Evolutionary conservation across 2,888 invertebrate genomes (phyloP).

Genomic region (Exocentrus adspersus): DNA sequence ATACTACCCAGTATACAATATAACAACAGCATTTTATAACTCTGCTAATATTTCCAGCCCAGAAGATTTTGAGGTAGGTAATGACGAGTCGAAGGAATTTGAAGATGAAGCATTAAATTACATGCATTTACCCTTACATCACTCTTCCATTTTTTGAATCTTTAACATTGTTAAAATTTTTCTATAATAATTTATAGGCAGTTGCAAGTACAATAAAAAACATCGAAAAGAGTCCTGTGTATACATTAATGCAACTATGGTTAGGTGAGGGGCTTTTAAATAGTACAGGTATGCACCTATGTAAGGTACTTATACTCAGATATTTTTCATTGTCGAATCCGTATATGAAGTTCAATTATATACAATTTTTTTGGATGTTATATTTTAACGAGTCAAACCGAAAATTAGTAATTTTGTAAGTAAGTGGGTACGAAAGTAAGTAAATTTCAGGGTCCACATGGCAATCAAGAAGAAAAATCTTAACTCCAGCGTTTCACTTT

Average conservation of each 20-base stretch:
- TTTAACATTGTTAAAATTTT: too few species aligned
- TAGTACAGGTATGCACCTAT: conserved; percentile 37
- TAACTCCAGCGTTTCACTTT: conserved; percentile 52
- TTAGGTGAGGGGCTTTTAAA: conserved; percentile 37
- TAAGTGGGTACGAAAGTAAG: not conserved
- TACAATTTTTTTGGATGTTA: too few species aligned
- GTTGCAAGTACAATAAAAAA: conserved; percentile 34
- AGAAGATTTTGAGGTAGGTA: conserved; percentile 37
- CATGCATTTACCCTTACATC: too few species aligned
- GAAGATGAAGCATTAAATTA: too few species aligned
- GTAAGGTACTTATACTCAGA: too few species aligned
- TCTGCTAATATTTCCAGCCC: conserved; percentile 28
- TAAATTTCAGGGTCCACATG: conserved; percentile 43
- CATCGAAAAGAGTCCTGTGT: conserved; percentile 29
- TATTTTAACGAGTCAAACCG: too few species aligned
- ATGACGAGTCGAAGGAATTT: not conserved
- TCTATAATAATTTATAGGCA: too few species aligned
- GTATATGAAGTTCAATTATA: too few species aligned
- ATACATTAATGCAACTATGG: conserved; percentile 31
- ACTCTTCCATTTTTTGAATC: too few species aligned
- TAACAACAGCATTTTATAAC: conserved; percentile 6
- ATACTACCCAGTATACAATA: conserved; percentile 30
- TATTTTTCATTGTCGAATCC: too few species aligned
- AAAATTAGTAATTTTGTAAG: too few species aligned
- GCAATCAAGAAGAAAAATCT: conserved; percentile 48